Conservation (phyloP, 2,113 vertebrate genomes). For the Halcyon senegalensis region DNA sequence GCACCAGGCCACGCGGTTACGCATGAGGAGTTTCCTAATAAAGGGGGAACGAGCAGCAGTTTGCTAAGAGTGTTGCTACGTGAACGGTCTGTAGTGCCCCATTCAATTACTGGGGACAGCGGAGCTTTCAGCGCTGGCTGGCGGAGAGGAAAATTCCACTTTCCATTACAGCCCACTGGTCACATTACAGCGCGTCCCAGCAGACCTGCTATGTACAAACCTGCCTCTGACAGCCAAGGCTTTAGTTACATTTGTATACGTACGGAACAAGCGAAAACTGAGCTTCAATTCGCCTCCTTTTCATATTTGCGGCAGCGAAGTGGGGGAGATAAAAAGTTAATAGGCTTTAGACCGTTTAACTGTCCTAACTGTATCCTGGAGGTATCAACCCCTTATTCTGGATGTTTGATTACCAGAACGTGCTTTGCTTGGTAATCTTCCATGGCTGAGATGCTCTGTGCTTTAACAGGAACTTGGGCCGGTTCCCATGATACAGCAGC, state of each 20-base stretch:
- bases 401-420: background rate
- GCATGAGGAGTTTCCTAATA: constrained; percentile 15
- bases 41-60: background rate
- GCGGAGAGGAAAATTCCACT: constrained; percentile 58
- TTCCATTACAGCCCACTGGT: constrained; percentile 20
- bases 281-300: background rate
- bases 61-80: background rate
- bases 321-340: accelerated
- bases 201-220: background rate
- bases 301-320: background rate
- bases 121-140: background rate
- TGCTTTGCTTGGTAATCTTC: background rate
- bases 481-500: background rate
- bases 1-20: background rate
- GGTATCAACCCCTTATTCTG: background rate
- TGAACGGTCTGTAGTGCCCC: background rate
- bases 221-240: background rate
- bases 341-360: background rate
- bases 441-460: background rate
- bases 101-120: background rate
- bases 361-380: background rate
- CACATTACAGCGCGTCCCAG: background rate
- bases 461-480: background rate
- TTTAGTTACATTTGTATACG: background rate
- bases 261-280: background rate